Base-by-base conservation (phyloP, 2,797 vertebrate species). In the Falco peregrinus region DNA sequence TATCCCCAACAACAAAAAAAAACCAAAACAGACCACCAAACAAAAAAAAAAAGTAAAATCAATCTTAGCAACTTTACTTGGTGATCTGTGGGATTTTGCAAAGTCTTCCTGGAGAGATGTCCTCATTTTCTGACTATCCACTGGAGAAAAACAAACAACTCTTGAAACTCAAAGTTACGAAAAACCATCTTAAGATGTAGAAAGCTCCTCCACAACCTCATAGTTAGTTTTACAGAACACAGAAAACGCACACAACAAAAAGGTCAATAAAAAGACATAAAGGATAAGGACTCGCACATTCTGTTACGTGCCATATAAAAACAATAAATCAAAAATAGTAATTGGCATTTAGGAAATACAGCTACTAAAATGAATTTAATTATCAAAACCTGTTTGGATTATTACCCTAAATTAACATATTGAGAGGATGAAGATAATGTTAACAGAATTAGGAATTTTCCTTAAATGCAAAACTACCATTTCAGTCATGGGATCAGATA, bases 351-450 rank as follows among this genome's bases (percentile, higher is more conserved):
- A 79, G 60, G 48, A 96, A 96, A 91, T 33, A 81, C 17, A 73
- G 47, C 37, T 84, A 57, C n/a, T 94, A 87, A 77, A 94, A 86
- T 73, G 57, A 50, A 85, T 87, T 93, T 63, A 93, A 81, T 68
- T 17, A 84, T 76, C 84, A 88, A 50, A 94, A 65, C 51, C 14
- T 79, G 53, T 79, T 78, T 84, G 70, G 16, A 87, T 91, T 89
- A 89, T 90, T 84, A 90, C 47, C 37, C 43, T 83, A 92, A 95
- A 89, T 82, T 90, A 87, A 95, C 80, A 60, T 87, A 95, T 85
- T 47, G 45, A 94, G 60, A 87, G 24, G 57, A 86, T 73, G 39
- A 85, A 93, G 54, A 85, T 25, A 79, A 37, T 51, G 35, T 87
- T 80, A 89, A 92, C 12, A 75, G 47, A 81, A 78, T 76, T 45